These are phyloP conservation scores for Chionoecetes opilio DNA, from an alignment of 1,140 invertebrate genomes.

Conservation along the genomic window DNA sequence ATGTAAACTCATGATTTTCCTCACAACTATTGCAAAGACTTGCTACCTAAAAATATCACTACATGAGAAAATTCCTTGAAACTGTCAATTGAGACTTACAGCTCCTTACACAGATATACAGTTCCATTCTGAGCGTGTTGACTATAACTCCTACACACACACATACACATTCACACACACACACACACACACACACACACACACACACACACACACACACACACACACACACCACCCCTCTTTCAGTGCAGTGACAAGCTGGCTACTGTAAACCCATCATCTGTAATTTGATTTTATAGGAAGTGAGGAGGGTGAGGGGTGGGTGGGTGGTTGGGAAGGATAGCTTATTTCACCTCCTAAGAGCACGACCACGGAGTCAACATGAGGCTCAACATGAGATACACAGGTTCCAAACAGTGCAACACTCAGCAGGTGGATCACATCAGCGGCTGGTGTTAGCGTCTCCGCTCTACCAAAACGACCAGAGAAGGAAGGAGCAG, in stretches of 20 bases:
- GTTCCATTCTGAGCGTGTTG: neutral
- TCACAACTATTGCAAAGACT: slow-evolving; percentile 10
- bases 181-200: neutral
- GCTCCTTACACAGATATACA: neutral
- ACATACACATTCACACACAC: neutral
- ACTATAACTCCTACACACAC: neutral
- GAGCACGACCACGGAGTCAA: too few relatives aligned
- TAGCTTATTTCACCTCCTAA: too few relatives aligned
- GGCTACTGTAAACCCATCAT: neutral
- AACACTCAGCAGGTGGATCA: neutral
- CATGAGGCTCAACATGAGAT: neutral
- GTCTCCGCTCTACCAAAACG: neutral
- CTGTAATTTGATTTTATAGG: neutral
- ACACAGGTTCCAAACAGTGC: neutral
- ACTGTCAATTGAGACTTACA: neutral
- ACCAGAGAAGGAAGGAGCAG: neutral
- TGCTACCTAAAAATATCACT: neutral
- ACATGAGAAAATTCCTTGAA: neutral
- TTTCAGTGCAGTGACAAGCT: neutral
- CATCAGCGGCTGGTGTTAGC: neutral
- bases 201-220: slow-evolving; percentile 16
- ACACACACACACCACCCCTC: neutral
- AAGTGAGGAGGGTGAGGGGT: neutral
- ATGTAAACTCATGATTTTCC: neutral
- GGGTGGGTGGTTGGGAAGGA: neutral